Evolutionary conservation across 2,888 invertebrate genomes (phyloP).

Genomic region (Aleiodes leptofemur): DNA sequence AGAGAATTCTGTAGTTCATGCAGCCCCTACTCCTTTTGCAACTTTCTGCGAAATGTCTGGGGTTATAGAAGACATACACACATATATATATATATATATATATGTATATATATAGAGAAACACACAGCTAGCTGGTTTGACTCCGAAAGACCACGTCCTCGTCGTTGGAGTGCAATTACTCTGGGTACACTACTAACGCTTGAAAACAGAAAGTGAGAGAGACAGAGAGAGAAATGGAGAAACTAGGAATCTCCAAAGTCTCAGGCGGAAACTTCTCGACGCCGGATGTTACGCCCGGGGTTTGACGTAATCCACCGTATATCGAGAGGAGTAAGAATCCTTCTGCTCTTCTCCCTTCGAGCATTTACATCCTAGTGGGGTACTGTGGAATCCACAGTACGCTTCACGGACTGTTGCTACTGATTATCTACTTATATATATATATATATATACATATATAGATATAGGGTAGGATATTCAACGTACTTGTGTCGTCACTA

Average conservation of each 20-base stretch:
- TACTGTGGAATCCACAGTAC: slow-evolving; percentile 11
- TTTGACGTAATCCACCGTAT: slow-evolving; percentile 67
- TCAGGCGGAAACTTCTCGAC: slow-evolving; percentile 58
- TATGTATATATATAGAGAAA: background rate
- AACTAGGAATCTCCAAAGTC: slow-evolving; percentile 53
- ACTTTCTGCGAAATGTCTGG: slow-evolving; percentile 41
- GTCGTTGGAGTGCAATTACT: slow-evolving; percentile 45
- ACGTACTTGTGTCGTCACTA: slow-evolving; percentile 30
- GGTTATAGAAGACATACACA: slow-evolving; percentile 25
- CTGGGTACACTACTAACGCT: slow-evolving; percentile 27
- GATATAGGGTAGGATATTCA: background rate
- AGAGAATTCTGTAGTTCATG: slow-evolving; percentile 33
- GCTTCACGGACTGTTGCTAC: slow-evolving; percentile 37
- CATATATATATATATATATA: background rate
- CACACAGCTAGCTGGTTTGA: background rate
- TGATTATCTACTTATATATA: slow-evolving; percentile 13
- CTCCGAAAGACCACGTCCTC: slow-evolving; percentile 38
- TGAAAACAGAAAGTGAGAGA: slow-evolving; percentile 9
- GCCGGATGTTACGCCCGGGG: slow-evolving; percentile 64
- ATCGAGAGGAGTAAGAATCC: slow-evolving; percentile 33
- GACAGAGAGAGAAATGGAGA: slow-evolving; percentile 33
- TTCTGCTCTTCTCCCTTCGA: background rate
- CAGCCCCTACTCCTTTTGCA: background rate
- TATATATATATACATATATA: background rate
- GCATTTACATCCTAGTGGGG: slow-evolving; percentile 6